Evolutionary conservation across 2,888 invertebrate species (phyloP).

Genomic region (Pelosia muscerda): DNA sequence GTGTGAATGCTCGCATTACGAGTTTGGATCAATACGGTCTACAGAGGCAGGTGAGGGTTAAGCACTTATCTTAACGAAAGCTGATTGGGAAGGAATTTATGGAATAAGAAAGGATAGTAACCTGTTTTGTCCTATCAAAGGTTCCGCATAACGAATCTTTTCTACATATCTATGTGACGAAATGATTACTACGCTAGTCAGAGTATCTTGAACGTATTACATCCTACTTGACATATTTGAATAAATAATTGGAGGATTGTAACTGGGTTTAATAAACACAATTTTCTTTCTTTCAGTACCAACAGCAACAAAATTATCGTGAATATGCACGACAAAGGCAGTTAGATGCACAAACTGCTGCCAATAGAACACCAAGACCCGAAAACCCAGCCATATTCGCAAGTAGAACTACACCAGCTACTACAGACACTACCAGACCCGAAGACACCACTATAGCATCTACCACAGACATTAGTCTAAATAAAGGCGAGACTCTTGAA

Average conservation of each 20-base stretch:
- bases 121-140: too few species aligned
- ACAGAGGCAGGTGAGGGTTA: constrained; percentile 66
- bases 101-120: not conserved
- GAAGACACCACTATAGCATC: constrained; percentile 61
- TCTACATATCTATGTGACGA: too few species aligned
- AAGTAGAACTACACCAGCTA: constrained; percentile 56
- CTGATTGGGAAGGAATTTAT: not conserved
- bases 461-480: constrained; percentile 67
- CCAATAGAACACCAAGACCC: constrained; percentile 59
- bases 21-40: constrained; percentile 69
- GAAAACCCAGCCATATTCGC: constrained; percentile 70
- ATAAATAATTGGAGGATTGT: not conserved
- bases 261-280: not conserved
- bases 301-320: constrained; percentile 74
- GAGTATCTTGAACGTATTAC: not conserved
- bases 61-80: not conserved
- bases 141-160: too few species aligned
- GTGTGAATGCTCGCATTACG: constrained; percentile 69
- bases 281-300: constrained; percentile 37
- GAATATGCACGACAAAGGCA: constrained; percentile 75
- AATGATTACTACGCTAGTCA: not conserved
- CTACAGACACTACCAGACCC: constrained; percentile 60
- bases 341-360: constrained; percentile 59
- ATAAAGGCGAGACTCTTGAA: constrained; percentile 69
- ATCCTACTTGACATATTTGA: not conserved